A percentile compares a stretch with the other conserved stretches of the same genome.
Conservation (phyloP, 2,888 invertebrate species). For the Gandaritis pyraliata region DNA sequence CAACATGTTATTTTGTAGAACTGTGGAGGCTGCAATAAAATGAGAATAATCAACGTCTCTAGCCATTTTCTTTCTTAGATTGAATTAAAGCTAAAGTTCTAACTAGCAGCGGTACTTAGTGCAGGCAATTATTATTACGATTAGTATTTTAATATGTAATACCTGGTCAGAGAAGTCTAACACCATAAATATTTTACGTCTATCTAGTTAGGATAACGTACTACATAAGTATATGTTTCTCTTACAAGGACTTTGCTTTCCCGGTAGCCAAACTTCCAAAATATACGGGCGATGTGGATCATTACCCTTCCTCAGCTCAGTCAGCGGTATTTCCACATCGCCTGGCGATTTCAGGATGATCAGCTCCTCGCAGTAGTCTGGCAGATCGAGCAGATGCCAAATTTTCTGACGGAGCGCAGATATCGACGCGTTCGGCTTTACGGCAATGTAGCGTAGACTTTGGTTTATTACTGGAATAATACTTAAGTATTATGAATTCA, state of each 20-base stretch:
- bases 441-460: conserved; percentile 68
- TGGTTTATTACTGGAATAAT: conserved; percentile 59
- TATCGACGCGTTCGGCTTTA: conserved; percentile 67
- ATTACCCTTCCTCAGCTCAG: conserved; percentile 69
- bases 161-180: no score
- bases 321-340: conserved; percentile 64
- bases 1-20: conserved; percentile 30
- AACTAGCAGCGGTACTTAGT: no score
- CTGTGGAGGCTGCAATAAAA: conserved; percentile 22
- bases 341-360: conserved; percentile 64
- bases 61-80: no score
- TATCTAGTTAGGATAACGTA: no score
- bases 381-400: conserved; percentile 73
- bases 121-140: no score
- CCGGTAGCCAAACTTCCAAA: conserved; percentile 72
- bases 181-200: no score
- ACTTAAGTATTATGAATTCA: background rate
- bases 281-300: conserved; percentile 69
- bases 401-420: conserved; percentile 71
- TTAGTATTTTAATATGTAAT: no score
- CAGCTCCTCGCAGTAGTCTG: conserved; percentile 75
- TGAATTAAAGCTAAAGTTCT: no score
- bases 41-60: background rate
- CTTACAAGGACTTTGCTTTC: conserved; percentile 49
- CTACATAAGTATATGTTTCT: no score